Base-by-base conservation (phyloP, 1,140 invertebrate genomes). In the Cyclina sinensis region DNA sequence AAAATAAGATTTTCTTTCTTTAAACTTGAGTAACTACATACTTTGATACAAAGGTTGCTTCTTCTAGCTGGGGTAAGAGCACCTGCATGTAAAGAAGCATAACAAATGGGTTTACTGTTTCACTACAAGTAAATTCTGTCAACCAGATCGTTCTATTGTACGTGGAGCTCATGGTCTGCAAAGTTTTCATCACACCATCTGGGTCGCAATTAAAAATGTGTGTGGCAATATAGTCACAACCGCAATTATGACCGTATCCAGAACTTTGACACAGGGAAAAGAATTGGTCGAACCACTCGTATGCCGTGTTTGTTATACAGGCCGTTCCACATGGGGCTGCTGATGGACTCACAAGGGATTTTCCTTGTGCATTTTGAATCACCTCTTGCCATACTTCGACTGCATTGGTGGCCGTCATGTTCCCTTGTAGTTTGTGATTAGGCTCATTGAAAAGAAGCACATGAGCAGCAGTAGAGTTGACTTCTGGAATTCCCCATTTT, bases 91-190 rank as follows among this genome's bases (percentile, higher is more conserved):
- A 91, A 24, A 73, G 18, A 0, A 90, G 80, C 57, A 91, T 85
- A 16, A 81, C 86, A 7, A 70, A 39, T 24, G 57, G 39, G 7
- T 88, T 84, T 32, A 76, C 27, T 11, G 16, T 73, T 24, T 68
- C 14, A 4, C 84, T 83, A 46, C 91, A 92, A 11, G 89, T 62
- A 78, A 92, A 92, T 80, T 92, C 91, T 1, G 91, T 92, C 54
- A 92, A 54, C 91, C 90, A 91, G 57, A 91, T 89, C 30, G 76
- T 59, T 74, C 88, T 90, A n/a, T 89, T 78, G 54, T 89, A 92
- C 51, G n/a, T n/a, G 16, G 89, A 59, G 57, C 82, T 90, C 7
- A 92, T 32, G 11, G 35, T 43, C 16, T 92, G 59, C 12, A 92
- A 39, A 48, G 87, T 88, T 27, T 87, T 32, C 90, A 92, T 92